These are phyloP conservation scores for Suillia variegata DNA, from an alignment of 2,888 invertebrate species.

Conservation along the genomic window DNA sequence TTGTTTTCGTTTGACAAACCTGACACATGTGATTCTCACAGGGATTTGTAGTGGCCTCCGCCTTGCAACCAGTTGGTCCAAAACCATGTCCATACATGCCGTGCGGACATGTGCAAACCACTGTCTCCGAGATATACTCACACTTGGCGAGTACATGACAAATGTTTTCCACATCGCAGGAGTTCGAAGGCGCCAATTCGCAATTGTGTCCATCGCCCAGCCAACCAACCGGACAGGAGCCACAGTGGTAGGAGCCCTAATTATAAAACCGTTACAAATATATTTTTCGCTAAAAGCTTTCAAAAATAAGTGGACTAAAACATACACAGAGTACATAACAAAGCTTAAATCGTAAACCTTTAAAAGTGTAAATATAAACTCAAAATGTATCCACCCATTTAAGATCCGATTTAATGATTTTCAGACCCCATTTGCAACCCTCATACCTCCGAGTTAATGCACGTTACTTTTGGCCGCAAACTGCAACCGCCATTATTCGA, in stretches of 20 bases:
- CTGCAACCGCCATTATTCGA: conserved; percentile 90
- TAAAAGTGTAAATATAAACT: too few relatives aligned
- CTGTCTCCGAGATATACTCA: conserved; percentile 69
- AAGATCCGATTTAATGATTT: too few relatives aligned
- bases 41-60: conserved; percentile 52
- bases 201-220: conserved; percentile 83
- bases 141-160: conserved; percentile 85
- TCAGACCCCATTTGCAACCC: background rate
- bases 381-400: too few relatives aligned
- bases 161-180: conserved; percentile 59
- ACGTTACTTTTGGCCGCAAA: conserved; percentile 75
- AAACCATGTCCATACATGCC: conserved; percentile 84
- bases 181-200: conserved; percentile 40
- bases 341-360: too few relatives aligned
- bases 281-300: too few relatives aligned
- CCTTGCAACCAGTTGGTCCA: conserved; percentile 76
- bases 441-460: conserved; percentile 85
- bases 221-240: conserved; percentile 86
- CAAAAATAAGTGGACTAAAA: too few relatives aligned
- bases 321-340: too few relatives aligned
- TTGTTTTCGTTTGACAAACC: conserved; percentile 28
- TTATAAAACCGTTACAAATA: background rate
- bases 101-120: conserved; percentile 77
- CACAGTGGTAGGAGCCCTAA: conserved; percentile 85
- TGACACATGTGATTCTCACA: conserved; percentile 66